A percentile compares a stretch with the other conserved stretches of the same genome.
Conservation (phyloP, 2,113 vertebrate species). For the Galbula dea region DNA sequence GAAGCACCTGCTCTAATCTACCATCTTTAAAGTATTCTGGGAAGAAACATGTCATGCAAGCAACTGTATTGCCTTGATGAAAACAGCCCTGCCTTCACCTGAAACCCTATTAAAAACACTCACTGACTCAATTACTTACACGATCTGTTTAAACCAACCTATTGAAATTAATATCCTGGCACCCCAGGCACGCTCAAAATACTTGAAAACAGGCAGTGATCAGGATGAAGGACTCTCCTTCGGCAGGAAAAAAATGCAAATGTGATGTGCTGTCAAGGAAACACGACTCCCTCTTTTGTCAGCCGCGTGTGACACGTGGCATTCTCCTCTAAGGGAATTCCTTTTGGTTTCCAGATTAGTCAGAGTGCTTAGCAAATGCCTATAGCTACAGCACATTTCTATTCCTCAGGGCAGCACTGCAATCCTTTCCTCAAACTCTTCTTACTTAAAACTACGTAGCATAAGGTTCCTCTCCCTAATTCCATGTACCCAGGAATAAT, state of each 20-base stretch:
- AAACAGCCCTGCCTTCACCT: neutral
- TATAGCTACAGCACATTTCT: neutral
- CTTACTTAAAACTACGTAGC: neutral
- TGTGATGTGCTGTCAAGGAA: conserved; percentile 31
- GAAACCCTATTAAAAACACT: neutral
- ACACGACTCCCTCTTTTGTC: neutral
- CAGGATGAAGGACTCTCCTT: neutral
- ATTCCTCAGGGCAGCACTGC: neutral
- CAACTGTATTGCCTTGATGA: neutral
- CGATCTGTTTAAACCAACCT: neutral
- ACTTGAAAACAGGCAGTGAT: neutral
- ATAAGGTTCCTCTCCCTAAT: neutral
- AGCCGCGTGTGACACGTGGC: neutral
- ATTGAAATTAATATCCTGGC: conserved; percentile 2
- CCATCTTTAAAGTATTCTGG: neutral
- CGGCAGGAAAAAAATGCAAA: conserved; percentile 10
- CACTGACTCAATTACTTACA: neutral
- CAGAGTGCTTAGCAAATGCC: neutral
- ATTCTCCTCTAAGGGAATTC: conserved; percentile 42
- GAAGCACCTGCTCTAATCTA: neutral
- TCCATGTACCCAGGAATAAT: neutral
- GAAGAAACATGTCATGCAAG: neutral
- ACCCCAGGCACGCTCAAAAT: neutral
- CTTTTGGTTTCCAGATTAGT: conserved; percentile 37
- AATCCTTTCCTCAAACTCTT: neutral